A percentile compares a stretch with the other conserved stretches of the same genome.
Conservation (phyloP, 2,888 invertebrate species). For the Lochmaea crataegi region DNA sequence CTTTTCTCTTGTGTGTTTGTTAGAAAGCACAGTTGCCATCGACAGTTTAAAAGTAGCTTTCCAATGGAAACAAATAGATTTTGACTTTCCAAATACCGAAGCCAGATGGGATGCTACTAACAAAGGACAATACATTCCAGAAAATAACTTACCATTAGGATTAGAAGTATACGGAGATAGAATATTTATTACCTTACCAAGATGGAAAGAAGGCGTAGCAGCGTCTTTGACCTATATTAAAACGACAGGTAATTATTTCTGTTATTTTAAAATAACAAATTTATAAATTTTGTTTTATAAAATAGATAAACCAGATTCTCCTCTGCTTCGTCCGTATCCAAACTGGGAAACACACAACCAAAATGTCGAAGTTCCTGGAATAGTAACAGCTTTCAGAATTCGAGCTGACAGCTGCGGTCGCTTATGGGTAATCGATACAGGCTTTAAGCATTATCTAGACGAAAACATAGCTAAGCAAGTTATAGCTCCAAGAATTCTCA, state of each 20-base stretch:
- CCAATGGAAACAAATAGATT: conserved; percentile 81
- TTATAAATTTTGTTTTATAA: neutral
- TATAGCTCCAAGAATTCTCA: conserved; percentile 69
- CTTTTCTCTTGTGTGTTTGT: conserved; percentile 3
- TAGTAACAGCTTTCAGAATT: conserved; percentile 79
- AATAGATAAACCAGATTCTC: conserved; percentile 75
- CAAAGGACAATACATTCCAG: conserved; percentile 72
- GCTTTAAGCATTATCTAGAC: conserved; percentile 72
- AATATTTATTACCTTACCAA: conserved; percentile 79
- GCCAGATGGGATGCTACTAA: conserved; percentile 71
- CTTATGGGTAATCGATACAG: conserved; percentile 84
- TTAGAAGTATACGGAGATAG: conserved; percentile 77
- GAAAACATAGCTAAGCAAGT: conserved; percentile 64
- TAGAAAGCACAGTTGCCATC: conserved; percentile 23
- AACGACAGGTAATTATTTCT: conserved; percentile 71
- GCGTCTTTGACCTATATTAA: conserved; percentile 79
- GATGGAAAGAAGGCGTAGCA: conserved; percentile 81
- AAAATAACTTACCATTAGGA: conserved; percentile 80
- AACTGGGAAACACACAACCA: conserved; percentile 81
- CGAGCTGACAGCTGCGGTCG: conserved; percentile 81
- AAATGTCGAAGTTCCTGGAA: conserved; percentile 65
- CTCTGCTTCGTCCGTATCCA: conserved; percentile 80
- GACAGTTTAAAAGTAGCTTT: conserved; percentile 77
- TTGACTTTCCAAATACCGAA: conserved; percentile 71
- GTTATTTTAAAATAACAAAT: neutral